phyloP scores from a whole-genome alignment of 2,113 vertebrate species.

The Coracopsis vasa region DNA sequence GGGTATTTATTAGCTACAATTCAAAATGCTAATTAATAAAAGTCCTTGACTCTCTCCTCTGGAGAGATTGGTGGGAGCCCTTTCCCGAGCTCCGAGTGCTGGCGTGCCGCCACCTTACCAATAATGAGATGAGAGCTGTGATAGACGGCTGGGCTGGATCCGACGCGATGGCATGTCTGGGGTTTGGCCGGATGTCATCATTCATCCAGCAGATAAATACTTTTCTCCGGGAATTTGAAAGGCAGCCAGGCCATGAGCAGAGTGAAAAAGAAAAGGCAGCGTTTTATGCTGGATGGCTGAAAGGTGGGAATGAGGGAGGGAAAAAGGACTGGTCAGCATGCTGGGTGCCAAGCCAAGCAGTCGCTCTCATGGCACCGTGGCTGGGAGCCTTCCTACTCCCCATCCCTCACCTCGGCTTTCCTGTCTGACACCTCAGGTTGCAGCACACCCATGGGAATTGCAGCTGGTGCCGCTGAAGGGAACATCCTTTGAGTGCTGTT shows the following conservation, averaged over 20 bases:
- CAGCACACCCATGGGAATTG: neutral
- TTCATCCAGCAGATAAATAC: conserved; percentile 47
- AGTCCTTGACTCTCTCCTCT: conserved; percentile 79
- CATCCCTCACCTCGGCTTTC: neutral
- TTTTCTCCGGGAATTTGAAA: conserved; percentile 24
- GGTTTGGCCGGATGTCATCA: conserved; percentile 43
- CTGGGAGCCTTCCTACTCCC: neutral
- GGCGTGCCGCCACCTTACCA: conserved; percentile 43
- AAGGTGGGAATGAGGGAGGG: neutral
- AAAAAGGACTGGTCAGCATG: neutral
- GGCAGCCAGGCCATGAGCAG: neutral
- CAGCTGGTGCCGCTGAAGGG: neutral
- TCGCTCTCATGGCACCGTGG: fast-evolving
- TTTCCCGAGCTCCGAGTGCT: conserved; percentile 33
- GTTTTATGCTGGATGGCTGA: conserved; percentile 7
- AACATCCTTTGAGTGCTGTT: neutral
- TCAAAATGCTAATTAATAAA: conserved; percentile 64
- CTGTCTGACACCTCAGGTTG: neutral
- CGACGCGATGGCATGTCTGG: conserved; percentile 15
- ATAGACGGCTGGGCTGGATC: conserved; percentile 16
- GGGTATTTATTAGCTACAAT: conserved; percentile 54
- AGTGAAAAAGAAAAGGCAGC: neutral
- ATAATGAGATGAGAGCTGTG: neutral
- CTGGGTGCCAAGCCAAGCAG: neutral
- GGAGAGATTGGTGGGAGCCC: conserved; percentile 72